phyloP scores from a whole-genome alignment of 2,797 vertebrate genomes.

The Arrhamphus sclerolepis region DNA sequence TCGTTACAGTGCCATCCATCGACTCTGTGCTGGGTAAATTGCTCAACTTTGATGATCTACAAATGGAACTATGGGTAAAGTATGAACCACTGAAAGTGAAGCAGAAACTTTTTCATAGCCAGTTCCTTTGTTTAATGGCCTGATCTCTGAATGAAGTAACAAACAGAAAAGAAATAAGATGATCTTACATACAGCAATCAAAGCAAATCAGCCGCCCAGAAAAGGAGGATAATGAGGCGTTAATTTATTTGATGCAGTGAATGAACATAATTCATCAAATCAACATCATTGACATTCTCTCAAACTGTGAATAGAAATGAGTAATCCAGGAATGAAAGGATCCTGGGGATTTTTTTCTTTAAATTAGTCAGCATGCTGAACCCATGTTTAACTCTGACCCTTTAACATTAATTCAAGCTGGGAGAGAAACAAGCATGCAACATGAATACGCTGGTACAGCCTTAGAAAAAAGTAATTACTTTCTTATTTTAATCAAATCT shows the following conservation, averaged over 20 bases:
- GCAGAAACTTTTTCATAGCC: too few relatives aligned
- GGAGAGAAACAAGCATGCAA: constrained; percentile 33
- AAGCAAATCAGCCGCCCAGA: constrained; percentile 19
- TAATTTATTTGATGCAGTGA: constrained; percentile 21
- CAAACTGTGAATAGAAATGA: constrained; percentile 46
- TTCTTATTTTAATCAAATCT: constrained; percentile 37
- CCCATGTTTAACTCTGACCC: constrained; percentile 46
- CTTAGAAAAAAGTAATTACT: constrained; percentile 46
- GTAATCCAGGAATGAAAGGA: constrained; percentile 15
- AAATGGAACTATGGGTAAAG: constrained; percentile 5
- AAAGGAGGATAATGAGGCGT: constrained; percentile 4
- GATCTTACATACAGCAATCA: not conserved
- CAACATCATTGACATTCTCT: constrained; percentile 40
- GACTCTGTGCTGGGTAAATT: constrained; percentile 46
- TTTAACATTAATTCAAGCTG: constrained; percentile 44
- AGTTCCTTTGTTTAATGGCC: not conserved
- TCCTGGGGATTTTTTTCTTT: constrained; percentile 35
- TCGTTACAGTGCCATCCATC: constrained; percentile 15
- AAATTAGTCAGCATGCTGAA: constrained; percentile 39
- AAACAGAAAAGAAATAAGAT: constrained; percentile 12
- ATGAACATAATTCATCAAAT: constrained; percentile 43
- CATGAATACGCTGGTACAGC: constrained; percentile 40
- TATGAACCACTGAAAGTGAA: constrained; percentile 17
- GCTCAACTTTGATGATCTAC: constrained; percentile 15
- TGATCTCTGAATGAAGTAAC: not conserved